Evolutionary conservation across 2,888 invertebrate species (phyloP), one percentile per base, ranked within the genome.

Genomic region (Aplocera efformata): DNA sequence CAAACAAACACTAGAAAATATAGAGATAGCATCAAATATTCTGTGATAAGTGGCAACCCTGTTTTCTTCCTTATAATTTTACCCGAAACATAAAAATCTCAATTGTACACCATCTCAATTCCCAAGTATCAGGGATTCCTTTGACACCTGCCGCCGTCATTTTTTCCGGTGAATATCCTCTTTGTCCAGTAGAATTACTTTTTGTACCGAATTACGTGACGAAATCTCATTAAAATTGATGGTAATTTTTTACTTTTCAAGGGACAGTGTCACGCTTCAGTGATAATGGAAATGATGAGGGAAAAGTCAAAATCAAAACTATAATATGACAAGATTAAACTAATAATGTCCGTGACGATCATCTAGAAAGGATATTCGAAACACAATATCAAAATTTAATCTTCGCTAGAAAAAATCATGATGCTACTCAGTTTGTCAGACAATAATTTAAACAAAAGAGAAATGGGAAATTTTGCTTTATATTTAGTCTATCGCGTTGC

Each of bases 41-140:
- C 2, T 17, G 3, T 3, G 13, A 7, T n/a, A 32, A 10, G 22
- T 29, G 32, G n/a, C 57, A 61, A 22, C 58, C 65, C 61, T 60
- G 42, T 28, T 3, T 32, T 34, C 34, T 37, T 39, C 42, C 30
- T 31, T 30, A 24, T 40, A 39, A 44, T 44, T 46, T 42, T 28
- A 33, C 39, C 32, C 39, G 35, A 17, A 17, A 17, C 13, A 17
- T 42, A 31, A 32, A 25, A 30, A 40, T 49, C 41, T 50, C 53
- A 58, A 60, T 62, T 68, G 62, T 59, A 56, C n/a, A n/a, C 63
- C 66, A 62, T 63, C 63, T 62, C 58, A 63, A 68, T 66, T 68
- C 54, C 48, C 32, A 30, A 46, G 57, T 64, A 66, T 69, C 70
- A 71, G 66, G 50, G 33, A 48, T 42, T 53, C 60, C 62, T 63